These are phyloP conservation scores for Platypus cylindrus DNA, from an alignment of 2,888 invertebrate species.

Conservation along the genomic window DNA sequence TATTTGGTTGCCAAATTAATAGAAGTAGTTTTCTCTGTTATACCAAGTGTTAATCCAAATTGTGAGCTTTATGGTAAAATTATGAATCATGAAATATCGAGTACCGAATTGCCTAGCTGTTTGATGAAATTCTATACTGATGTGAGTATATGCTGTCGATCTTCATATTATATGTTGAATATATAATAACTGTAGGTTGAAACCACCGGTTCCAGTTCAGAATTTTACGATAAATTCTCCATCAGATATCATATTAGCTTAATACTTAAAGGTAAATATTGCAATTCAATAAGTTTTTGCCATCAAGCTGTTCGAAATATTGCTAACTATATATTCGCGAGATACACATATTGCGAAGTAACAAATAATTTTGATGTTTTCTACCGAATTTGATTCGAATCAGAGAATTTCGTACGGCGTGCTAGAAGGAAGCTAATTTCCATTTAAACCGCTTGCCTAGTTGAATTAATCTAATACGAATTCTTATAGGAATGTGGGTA, in stretches of 20 bases:
- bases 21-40: slow-evolving; percentile 74
- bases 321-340: too few relatives aligned
- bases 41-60: slow-evolving; percentile 48
- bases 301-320: too few relatives aligned
- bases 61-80: slow-evolving; percentile 57
- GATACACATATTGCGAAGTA: too few relatives aligned
- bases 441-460: background rate
- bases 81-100: slow-evolving; percentile 78
- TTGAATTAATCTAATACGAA: too few relatives aligned
- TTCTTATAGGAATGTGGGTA: slow-evolving; percentile 66
- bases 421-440: too few relatives aligned
- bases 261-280: slow-evolving; percentile 61
- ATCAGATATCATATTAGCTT: slow-evolving; percentile 97
- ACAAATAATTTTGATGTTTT: too few relatives aligned
- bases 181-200: slow-evolving; percentile 52
- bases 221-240: slow-evolving; percentile 74
- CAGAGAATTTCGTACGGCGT: too few relatives aligned
- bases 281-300: slow-evolving; percentile 1
- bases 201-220: slow-evolving; percentile 93
- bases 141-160: slow-evolving; percentile 36
- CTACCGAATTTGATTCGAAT: too few relatives aligned
- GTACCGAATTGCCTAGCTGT: slow-evolving; percentile 70
- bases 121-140: slow-evolving; percentile 98
- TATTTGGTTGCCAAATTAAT: slow-evolving; percentile 94
- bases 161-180: background rate